Evolutionary conservation across 2,888 invertebrate species (phyloP).

Genomic region (Neria commutata): DNA sequence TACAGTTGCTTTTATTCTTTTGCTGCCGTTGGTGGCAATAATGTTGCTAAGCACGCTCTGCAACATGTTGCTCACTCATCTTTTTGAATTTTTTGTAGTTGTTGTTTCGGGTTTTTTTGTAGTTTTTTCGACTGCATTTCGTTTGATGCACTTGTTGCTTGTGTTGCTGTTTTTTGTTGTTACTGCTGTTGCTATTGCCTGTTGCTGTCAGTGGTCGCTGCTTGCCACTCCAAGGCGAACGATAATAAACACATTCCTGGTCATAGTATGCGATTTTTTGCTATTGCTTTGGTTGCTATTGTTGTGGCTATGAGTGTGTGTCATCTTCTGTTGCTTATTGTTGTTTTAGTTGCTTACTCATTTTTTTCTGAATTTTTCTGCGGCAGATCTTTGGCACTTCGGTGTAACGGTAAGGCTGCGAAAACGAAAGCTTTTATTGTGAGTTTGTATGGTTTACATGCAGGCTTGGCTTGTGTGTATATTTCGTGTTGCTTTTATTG

Average conservation of each 20-base stretch:
- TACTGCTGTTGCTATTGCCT: conserved; percentile 2
- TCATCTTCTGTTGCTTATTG: conserved; percentile 8
- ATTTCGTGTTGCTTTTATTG: conserved; percentile 29
- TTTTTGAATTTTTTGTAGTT: conserved; percentile 15
- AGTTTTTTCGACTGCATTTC: conserved; percentile 21
- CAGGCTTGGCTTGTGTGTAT: background rate
- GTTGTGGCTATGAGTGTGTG: conserved; percentile 11
- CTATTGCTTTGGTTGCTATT: conserved; percentile 21
- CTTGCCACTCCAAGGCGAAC: background rate
- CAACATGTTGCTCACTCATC: conserved; percentile 30
- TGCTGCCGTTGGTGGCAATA: conserved; percentile 19
- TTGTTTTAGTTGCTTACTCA: conserved; percentile 33
- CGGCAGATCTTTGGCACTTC: no score
- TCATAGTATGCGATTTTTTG: background rate
- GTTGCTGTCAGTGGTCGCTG: background rate
- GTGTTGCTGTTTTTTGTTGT: conserved; percentile 34
- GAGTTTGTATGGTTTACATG: background rate
- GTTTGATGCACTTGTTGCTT: conserved; percentile 42
- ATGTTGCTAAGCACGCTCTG: conserved; percentile 6
- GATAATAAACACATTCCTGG: conserved; percentile 4
- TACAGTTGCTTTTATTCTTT: conserved; percentile 40
- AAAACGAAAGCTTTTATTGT: conserved; percentile 54
- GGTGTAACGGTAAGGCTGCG: conserved; percentile 53
- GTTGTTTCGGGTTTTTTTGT: conserved; percentile 18
- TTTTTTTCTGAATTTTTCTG: conserved; percentile 8